Percentiles rank a stretch among this genome's conserved stretches.
Evolutionary conservation across 2,797 vertebrate species (phyloP).

Genomic region (Monodelphis domestica): DNA sequence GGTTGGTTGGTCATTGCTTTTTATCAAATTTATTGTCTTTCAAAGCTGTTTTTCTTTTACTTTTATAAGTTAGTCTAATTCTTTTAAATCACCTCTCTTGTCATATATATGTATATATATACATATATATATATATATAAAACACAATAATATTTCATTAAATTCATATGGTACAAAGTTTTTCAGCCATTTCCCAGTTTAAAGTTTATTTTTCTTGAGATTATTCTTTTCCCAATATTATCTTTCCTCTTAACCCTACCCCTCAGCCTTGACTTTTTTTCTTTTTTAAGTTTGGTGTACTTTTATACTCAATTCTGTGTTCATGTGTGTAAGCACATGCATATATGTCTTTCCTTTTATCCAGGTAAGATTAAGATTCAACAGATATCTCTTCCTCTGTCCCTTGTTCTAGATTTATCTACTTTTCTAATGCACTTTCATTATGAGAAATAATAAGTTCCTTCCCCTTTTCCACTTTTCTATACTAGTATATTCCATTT

Average conservation of each 20-base stretch:
- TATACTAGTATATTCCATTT: background rate
- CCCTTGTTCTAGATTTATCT: background rate
- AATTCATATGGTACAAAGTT: background rate
- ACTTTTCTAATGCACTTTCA: background rate
- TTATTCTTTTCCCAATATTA: background rate
- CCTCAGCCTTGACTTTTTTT: background rate
- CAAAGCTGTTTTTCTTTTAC: too few species aligned
- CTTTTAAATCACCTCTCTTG: background rate
- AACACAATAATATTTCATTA: background rate
- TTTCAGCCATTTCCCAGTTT: background rate
- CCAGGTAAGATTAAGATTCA: background rate
- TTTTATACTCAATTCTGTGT: background rate
- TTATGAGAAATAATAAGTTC: background rate
- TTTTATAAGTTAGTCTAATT: background rate
- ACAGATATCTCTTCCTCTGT: too few species aligned
- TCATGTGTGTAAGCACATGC: too few species aligned
- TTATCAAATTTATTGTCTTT: too few species aligned
- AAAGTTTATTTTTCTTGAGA: background rate
- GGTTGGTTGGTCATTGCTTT: too few species aligned
- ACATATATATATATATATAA: too few species aligned
- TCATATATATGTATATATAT: too few species aligned
- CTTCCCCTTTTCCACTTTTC: background rate
- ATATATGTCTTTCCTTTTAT: background rate
- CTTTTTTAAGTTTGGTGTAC: too few species aligned
- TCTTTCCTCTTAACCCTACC: background rate